Conservation (phyloP, 2,113 vertebrate species). For the Prunella himalayana region DNA sequence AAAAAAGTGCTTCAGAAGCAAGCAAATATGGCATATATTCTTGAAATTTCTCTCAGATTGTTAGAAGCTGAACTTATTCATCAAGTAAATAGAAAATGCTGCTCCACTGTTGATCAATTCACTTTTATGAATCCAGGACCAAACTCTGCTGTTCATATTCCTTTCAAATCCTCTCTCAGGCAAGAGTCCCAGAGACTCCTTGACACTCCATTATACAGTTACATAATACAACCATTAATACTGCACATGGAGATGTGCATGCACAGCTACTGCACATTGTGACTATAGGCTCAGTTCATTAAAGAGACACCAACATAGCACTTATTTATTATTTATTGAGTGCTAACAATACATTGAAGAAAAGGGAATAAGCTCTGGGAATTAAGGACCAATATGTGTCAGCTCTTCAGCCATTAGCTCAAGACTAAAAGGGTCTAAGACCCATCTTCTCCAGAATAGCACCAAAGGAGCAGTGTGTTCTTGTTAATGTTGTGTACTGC, state of each 20-base stretch:
- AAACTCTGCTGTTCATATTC: not conserved
- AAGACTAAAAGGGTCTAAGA: not conserved
- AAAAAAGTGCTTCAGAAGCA: not conserved
- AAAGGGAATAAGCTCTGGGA: not conserved
- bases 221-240: slow-evolving; percentile 27
- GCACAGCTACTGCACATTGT: not conserved
- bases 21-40: not conserved
- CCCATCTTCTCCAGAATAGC: not conserved
- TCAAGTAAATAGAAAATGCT: not conserved
- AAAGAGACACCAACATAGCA: not conserved
- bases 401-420: not conserved
- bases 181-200: not conserved
- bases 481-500: not conserved
- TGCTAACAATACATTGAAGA: not conserved
- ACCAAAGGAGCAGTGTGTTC: not conserved
- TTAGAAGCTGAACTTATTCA: not conserved
- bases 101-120: not conserved
- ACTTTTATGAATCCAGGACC: not conserved
- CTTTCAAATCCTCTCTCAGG: not conserved
- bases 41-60: not conserved
- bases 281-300: not conserved
- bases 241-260: not conserved
- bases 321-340: slow-evolving; percentile 19
- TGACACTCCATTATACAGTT: not conserved
- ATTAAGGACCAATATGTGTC: not conserved